Base-by-base conservation (phyloP, 2,113 vertebrate species). In the Panthera uncia region DNA sequence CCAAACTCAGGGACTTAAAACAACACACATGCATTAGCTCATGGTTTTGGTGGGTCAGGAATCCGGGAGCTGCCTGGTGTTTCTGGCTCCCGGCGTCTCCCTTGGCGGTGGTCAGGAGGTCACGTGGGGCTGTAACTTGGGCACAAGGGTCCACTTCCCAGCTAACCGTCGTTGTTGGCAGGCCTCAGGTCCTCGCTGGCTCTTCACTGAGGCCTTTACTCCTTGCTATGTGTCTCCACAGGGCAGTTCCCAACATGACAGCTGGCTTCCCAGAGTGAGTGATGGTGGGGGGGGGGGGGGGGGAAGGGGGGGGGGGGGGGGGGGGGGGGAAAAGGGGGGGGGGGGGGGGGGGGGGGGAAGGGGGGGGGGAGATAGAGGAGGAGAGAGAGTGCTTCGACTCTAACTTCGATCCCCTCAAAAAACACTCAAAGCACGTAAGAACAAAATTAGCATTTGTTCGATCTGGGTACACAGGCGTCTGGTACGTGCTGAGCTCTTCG, bases 71-170 rank as follows among this genome's bases (percentile, higher is more conserved):
- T 91, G 41, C 33, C 61, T 2, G 41, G 36, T 1, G 63, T 68
- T 16, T 2, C 63, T 11, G 27, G n/a, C n/a, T 16, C 27, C 4
- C 9, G 21, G 61, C 0, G 0, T 89, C 78, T 61, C 33, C 4
- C 31, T 25, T 31, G 65, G 31, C 18, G 48, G 8, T 2, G 31
- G 31, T 68, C 36, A 2, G 38, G 88, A 38, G 41, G 31, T 48
- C 2, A 0, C 1, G 2, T 1, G 61, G 55, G 33, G 48, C 14
- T 41, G 36, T 41, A 9, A 2, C 25, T 1, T 23, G 6, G 52
- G 11, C 69, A 27, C 52, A 66, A 21, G 38, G 21, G 45, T 45
- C 23, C 29, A 5, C 50, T 31, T 38, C 19, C 25, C 65, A 33
- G n/a, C 18, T 29, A 23, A 3, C 52, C 29, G 21, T 23, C 38